Percentiles rank a stretch among this genome's conserved stretches.
Conservation (phyloP, 2,797 vertebrate genomes). For the Oryzias sinensis region DNA sequence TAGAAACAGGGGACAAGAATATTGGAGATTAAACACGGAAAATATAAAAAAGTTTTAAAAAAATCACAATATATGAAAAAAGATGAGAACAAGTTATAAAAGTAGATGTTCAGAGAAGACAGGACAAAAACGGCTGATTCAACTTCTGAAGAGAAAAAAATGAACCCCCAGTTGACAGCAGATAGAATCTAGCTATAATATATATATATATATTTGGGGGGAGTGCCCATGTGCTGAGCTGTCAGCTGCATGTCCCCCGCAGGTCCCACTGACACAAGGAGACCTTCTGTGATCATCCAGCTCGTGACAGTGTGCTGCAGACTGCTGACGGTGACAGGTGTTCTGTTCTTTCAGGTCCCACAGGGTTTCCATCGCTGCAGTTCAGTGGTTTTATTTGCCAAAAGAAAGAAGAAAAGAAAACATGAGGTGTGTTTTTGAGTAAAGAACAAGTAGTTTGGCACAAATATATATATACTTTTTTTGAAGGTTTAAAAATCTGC, state of each 20-base stretch:
- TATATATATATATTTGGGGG: constrained; percentile 52
- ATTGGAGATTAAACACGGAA: neutral
- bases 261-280: constrained; percentile 62
- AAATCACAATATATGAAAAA: constrained; percentile 1
- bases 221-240: constrained; percentile 54
- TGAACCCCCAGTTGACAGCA: constrained; percentile 46
- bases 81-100: neutral
- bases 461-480: constrained; percentile 7
- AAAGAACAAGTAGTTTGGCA: constrained; percentile 28
- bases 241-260: constrained; percentile 48
- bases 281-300: constrained; percentile 58
- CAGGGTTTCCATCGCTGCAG: constrained; percentile 40
- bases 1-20: neutral
- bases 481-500: constrained; percentile 9
- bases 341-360: constrained; percentile 51
- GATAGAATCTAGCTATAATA: constrained; percentile 55
- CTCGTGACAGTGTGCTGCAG: constrained; percentile 34
- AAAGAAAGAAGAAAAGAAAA: constrained; percentile 39
- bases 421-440: constrained; percentile 30
- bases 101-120: constrained; percentile 7
- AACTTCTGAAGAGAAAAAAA: constrained; percentile 38
- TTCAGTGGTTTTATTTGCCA: constrained; percentile 59
- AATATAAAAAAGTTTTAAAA: neutral
- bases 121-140: constrained; percentile 34
- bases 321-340: constrained; percentile 68